Evolutionary conservation across 2,113 vertebrate species (phyloP).

Genomic region (Numenius arquata): DNA sequence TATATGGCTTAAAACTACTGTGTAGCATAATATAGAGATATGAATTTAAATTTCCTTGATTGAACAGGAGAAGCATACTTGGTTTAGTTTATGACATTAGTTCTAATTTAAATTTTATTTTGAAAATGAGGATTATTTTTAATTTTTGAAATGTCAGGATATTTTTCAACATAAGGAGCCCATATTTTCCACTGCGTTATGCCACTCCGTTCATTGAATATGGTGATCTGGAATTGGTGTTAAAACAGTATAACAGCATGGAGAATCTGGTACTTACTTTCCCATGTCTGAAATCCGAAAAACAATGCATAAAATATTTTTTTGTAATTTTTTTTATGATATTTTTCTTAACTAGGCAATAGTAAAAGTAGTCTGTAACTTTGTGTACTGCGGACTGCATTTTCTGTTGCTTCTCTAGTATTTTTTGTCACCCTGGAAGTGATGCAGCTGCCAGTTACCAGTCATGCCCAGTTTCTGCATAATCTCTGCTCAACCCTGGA

Average conservation of each 20-base stretch:
- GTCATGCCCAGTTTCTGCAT: not conserved
- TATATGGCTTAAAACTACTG: not conserved
- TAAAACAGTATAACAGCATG: not conserved
- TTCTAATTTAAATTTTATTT: not conserved
- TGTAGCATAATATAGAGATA: not conserved
- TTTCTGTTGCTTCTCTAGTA: not conserved
- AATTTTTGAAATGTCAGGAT: not conserved
- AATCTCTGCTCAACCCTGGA: not conserved
- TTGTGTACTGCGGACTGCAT: not conserved
- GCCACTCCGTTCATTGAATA: not conserved
- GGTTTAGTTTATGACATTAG: not conserved
- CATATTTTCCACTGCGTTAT: not conserved
- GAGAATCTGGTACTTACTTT: not conserved
- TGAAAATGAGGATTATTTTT: not conserved
- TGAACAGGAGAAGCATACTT: not conserved
- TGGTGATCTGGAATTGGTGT: not conserved
- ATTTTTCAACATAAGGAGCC: not conserved
- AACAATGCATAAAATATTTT: not conserved
- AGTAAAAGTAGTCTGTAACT: not conserved
- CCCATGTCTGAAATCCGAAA: not conserved
- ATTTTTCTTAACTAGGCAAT: not conserved
- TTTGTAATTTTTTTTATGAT: not conserved
- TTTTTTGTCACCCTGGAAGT: not conserved
- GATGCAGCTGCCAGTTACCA: not conserved
- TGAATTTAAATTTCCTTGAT: not conserved